Evolutionary conservation across 2,888 invertebrate genomes (phyloP).

Genomic region (Chalcosyrphus nemorum): DNA sequence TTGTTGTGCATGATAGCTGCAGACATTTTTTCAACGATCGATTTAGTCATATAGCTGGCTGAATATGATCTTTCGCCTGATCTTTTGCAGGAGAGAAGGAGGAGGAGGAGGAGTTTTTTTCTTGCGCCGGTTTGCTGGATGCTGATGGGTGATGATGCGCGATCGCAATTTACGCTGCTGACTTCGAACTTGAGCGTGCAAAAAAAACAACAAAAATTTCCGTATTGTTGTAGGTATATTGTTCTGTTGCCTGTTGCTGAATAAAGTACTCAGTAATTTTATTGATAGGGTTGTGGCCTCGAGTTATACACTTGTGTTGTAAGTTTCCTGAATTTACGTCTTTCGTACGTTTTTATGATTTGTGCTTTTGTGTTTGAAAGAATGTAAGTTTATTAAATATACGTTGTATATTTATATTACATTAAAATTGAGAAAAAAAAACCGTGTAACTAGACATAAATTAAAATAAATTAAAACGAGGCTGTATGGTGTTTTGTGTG

Average conservation of each 20-base stretch:
- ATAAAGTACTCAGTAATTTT: slow-evolving; percentile 33
- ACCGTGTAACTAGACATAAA: slow-evolving; percentile 59
- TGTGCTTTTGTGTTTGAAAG: slow-evolving; percentile 25
- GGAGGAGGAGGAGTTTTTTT: slow-evolving; percentile 20
- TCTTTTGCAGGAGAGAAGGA: too few relatives aligned
- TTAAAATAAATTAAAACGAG: slow-evolving; percentile 66
- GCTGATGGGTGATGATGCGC: slow-evolving; percentile 17
- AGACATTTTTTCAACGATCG: slow-evolving; percentile 68
- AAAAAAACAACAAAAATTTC: too few relatives aligned
- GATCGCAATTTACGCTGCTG: slow-evolving; percentile 11
- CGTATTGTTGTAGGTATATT: neutral
- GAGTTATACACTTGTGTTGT: slow-evolving; percentile 50
- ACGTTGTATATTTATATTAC: slow-evolving; percentile 51
- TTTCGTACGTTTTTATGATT: slow-evolving; percentile 28
- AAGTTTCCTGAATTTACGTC: slow-evolving; percentile 53
- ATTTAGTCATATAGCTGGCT: slow-evolving; percentile 70
- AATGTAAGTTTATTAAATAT: slow-evolving; percentile 49
- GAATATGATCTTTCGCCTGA: slow-evolving; percentile 45
- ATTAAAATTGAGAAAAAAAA: slow-evolving; percentile 23
- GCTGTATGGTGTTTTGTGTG: slow-evolving; percentile 21
- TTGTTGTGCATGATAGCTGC: slow-evolving; percentile 72
- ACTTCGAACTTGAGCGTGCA: slow-evolving; percentile 12
- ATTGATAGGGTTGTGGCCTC: slow-evolving; percentile 60
- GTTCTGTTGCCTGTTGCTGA: slow-evolving; percentile 32
- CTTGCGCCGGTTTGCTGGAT: slow-evolving; percentile 13